phyloP scores from a whole-genome alignment of 1,140 invertebrate genomes.

The Brachionus sp. region DNA sequence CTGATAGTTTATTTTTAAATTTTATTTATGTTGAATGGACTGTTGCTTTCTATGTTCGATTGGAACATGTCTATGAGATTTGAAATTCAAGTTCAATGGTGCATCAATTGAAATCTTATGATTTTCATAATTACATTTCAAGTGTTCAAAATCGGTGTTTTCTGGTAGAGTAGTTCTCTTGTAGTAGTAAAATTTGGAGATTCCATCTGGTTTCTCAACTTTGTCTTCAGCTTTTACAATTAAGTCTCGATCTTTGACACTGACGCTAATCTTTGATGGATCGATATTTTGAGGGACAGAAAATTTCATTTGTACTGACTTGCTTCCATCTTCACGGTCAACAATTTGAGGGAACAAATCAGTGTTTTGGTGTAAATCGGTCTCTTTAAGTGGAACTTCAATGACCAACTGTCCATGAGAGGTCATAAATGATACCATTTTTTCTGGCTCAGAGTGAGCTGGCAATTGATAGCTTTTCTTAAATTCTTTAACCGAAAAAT shows the following conservation, averaged over 20 bases:
- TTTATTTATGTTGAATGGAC: constrained; percentile 17
- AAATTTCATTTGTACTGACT: constrained; percentile 40
- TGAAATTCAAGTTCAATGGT: constrained; percentile 33
- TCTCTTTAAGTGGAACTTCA: constrained; percentile 42
- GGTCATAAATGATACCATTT: constrained; percentile 39
- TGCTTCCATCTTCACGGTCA: constrained; percentile 9
- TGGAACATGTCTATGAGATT: not conserved
- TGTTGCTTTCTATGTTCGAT: constrained; percentile 39
- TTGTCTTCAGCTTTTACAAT: constrained; percentile 45
- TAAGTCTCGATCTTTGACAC: constrained; percentile 37
- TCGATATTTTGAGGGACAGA: constrained; percentile 36
- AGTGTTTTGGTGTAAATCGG: constrained; percentile 14
- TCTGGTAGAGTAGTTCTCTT: constrained; percentile 36
- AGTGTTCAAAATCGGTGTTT: constrained; percentile 37
- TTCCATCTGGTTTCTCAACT: constrained; percentile 21
- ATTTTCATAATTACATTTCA: constrained; percentile 43
- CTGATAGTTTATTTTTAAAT: not conserved
- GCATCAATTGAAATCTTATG: constrained; percentile 36
- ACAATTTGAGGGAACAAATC: constrained; percentile 44
- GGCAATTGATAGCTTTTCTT: constrained; percentile 42
- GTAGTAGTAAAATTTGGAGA: constrained; percentile 37
- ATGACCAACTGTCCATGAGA: constrained; percentile 27
- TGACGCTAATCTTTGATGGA: constrained; percentile 27
- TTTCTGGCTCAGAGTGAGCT: constrained; percentile 13
- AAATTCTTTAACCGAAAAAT: constrained; percentile 41